Percentiles rank a stretch among this genome's conserved stretches.
phyloP scores from a whole-genome alignment of 1,140 invertebrate species.

The Pectinophora gossypiella region DNA sequence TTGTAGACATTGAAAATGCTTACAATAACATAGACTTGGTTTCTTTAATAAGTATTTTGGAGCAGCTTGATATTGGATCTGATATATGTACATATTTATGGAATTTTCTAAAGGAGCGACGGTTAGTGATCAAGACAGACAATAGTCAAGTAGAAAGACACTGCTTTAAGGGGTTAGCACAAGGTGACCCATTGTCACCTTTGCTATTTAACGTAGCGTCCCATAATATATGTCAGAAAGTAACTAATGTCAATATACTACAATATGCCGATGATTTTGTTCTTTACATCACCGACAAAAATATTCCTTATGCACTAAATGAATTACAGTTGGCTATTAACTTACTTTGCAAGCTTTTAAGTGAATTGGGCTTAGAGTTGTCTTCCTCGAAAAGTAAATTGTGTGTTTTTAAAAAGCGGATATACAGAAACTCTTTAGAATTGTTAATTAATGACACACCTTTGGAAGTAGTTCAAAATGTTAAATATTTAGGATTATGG shows the following conservation, averaged over 20 bases:
- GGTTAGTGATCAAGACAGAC: conserved; percentile 3
- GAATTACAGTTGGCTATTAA: neutral
- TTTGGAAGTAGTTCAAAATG: neutral
- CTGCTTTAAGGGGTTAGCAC: neutral
- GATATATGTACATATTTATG: conserved; percentile 12
- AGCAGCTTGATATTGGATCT: conserved; percentile 1
- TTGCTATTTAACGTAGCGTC: neutral
- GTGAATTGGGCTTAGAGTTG: neutral
- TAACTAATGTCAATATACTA: neutral
- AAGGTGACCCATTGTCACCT: conserved; percentile 1
- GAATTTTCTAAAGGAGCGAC: conserved; percentile 10
- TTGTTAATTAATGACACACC: neutral
- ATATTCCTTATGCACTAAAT: neutral
- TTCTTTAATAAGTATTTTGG: neutral
- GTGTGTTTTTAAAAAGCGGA: neutral
- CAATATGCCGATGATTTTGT: conserved; percentile 4
- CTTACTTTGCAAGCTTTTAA: neutral
- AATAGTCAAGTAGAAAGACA: neutral
- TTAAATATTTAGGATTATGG: conserved; percentile 2
- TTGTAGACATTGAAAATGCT: conserved; percentile 21
- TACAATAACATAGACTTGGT: conserved; percentile 19
- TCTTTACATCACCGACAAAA: neutral
- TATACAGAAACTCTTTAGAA: neutral
- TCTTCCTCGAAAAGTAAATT: conserved; percentile 1
- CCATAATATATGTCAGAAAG: neutral